Conservation (phyloP, 1,140 invertebrate genomes). For the Bombus turneri region DNA sequence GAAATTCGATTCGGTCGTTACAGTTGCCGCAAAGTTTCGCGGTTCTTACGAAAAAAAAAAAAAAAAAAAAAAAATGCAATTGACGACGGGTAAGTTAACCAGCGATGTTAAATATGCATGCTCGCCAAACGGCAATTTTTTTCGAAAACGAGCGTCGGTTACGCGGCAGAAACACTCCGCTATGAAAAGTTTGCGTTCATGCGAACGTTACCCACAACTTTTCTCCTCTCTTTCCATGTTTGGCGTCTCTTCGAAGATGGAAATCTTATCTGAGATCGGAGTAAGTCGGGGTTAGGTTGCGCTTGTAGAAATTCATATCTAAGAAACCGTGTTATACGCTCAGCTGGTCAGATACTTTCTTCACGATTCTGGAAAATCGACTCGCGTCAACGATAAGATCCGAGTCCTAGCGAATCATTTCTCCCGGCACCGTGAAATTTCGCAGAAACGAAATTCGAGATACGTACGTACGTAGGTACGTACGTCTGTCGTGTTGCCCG, state of each 20-base stretch:
- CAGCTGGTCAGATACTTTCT: too few species aligned
- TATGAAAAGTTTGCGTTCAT: background rate
- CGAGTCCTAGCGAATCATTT: background rate
- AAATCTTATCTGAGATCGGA: background rate
- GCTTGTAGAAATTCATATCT: background rate
- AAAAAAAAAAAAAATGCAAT: constrained; percentile 1
- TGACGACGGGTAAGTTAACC: too few species aligned
- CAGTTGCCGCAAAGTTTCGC: constrained; percentile 12
- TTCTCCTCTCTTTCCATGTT: too few species aligned
- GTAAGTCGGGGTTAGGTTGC: too few species aligned
- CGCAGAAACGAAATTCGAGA: background rate
- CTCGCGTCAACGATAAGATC: background rate
- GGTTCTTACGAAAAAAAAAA: constrained; percentile 3
- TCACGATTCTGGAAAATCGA: background rate
- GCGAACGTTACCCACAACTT: background rate
- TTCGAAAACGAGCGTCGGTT: background rate
- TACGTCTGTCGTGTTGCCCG: background rate
- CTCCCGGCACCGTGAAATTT: background rate
- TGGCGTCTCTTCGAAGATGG: background rate
- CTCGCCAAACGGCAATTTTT: too few species aligned
- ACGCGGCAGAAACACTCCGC: background rate
- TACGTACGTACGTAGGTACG: too few species aligned
- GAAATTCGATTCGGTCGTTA: constrained; percentile 8
- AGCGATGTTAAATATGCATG: background rate
- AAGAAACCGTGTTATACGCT: background rate